Conservation (phyloP, 2,888 invertebrate genomes). For the Agrenia bidenticulata region DNA sequence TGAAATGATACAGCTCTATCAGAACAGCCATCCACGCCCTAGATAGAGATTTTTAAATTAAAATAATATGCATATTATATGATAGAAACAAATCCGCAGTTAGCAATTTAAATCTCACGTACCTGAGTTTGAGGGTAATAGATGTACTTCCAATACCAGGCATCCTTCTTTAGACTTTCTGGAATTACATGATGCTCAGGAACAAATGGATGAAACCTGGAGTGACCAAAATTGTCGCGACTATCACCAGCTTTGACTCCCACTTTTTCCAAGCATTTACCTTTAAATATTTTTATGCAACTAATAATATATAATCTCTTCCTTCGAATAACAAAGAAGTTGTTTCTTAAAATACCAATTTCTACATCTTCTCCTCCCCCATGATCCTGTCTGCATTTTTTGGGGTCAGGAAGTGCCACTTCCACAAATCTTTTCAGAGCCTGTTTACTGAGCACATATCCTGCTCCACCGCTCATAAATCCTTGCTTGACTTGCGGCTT, state of each 20-base stretch:
- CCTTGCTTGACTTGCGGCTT: conserved; percentile 81
- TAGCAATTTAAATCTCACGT: no score
- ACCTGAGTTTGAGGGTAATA: conserved; percentile 89
- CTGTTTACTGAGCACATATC: conserved; percentile 82
- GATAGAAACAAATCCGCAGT: no score
- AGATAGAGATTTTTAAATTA: no score
- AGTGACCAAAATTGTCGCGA: conserved; percentile 77
- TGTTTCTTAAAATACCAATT: no score
- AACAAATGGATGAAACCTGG: conserved; percentile 92
- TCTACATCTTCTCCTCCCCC: conserved; percentile 88
- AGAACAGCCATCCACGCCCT: conserved; percentile 83
- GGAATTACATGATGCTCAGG: conserved; percentile 92
- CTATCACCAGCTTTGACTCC: conserved; percentile 86
- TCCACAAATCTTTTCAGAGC: conserved; percentile 77
- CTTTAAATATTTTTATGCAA: conserved; percentile 56
- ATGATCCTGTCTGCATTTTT: conserved; percentile 67
- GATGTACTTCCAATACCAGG: conserved; percentile 93
- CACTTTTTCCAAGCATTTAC: conserved; percentile 79
- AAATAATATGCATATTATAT: no score
- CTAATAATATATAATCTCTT: no score
- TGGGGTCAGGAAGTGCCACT: conserved; percentile 68
- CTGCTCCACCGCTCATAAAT: conserved; percentile 87
- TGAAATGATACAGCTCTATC: conserved; percentile 94
- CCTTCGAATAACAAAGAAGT: no score
- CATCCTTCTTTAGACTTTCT: conserved; percentile 68